A percentile compares a stretch with the other conserved stretches of the same genome.
phyloP scores from a whole-genome alignment of 2,888 invertebrate species.

The Adelphocoris suturalis region DNA sequence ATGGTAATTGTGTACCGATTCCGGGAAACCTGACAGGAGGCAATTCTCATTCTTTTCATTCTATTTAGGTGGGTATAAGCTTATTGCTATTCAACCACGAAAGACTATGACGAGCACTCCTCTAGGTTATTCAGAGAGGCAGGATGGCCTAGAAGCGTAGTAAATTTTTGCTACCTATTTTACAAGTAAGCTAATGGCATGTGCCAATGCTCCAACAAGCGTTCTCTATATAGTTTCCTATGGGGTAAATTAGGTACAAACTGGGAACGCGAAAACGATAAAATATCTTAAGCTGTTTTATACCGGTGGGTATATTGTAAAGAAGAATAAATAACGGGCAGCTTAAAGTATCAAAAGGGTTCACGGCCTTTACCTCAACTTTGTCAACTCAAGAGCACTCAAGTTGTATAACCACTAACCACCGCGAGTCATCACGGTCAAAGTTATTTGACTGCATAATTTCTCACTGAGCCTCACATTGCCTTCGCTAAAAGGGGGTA shows the following conservation, averaged over 20 bases:
- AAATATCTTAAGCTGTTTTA: neutral
- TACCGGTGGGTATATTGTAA: neutral
- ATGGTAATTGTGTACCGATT: too few species aligned
- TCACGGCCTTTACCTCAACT: neutral
- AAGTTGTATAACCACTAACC: neutral
- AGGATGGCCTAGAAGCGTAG: too few species aligned
- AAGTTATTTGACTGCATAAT: conserved; percentile 29
- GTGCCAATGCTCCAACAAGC: too few species aligned
- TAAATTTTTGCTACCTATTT: too few species aligned
- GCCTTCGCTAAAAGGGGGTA: neutral
- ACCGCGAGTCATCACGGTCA: neutral
- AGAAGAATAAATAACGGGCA: conserved; percentile 28
- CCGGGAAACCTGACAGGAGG: too few species aligned
- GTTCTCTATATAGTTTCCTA: too few species aligned
- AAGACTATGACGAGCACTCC: too few species aligned
- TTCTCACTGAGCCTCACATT: neutral
- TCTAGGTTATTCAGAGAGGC: too few species aligned
- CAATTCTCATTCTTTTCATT: too few species aligned
- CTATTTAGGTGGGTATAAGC: too few species aligned
- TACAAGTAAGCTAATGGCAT: too few species aligned
- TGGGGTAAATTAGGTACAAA: neutral
- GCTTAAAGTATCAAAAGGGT: conserved; percentile 8
- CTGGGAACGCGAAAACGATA: neutral
- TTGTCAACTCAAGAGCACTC: neutral
- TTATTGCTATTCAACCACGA: too few species aligned